Percentiles rank a stretch among this genome's conserved stretches.
These are phyloP conservation scores for Cyanoramphus novaezelandiae DNA, from an alignment of 2,113 vertebrate species.

Conservation along the genomic window DNA sequence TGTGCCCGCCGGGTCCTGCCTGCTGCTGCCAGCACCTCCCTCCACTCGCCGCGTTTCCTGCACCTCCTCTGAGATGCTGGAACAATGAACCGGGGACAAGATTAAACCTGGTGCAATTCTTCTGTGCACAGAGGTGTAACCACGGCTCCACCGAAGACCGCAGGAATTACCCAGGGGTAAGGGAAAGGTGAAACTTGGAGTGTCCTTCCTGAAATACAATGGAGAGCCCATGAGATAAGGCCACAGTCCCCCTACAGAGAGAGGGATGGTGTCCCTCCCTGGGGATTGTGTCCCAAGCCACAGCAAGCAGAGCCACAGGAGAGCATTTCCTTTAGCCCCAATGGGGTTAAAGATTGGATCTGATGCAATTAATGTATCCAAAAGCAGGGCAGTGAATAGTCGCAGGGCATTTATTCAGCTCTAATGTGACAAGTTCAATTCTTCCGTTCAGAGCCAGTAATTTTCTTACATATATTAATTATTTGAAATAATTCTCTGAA, in stretches of 20 bases:
- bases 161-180: not conserved
- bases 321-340: not conserved
- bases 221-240: not conserved
- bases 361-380: conserved; percentile 16
- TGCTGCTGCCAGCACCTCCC: not conserved
- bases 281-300: not conserved
- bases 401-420: conserved; percentile 38
- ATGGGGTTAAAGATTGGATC: conserved; percentile 39
- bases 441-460: conserved; percentile 46
- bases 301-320: not conserved
- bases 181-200: not conserved
- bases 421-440: conserved; percentile 59
- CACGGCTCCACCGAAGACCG: not conserved
- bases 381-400: conserved; percentile 40
- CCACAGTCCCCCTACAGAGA: conserved; percentile 1
- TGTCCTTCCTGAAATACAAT: conserved; percentile 14
- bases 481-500: conserved; percentile 63
- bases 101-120: conserved; percentile 6
- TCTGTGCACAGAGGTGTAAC: not conserved
- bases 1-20: not conserved
- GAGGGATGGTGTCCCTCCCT: not conserved
- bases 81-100: conserved; percentile 39
- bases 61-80: conserved; percentile 16
- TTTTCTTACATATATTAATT: conserved; percentile 66
- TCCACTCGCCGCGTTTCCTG: not conserved